Conservation (phyloP, 2,888 invertebrate genomes). For the Odiellus spinosus region DNA sequence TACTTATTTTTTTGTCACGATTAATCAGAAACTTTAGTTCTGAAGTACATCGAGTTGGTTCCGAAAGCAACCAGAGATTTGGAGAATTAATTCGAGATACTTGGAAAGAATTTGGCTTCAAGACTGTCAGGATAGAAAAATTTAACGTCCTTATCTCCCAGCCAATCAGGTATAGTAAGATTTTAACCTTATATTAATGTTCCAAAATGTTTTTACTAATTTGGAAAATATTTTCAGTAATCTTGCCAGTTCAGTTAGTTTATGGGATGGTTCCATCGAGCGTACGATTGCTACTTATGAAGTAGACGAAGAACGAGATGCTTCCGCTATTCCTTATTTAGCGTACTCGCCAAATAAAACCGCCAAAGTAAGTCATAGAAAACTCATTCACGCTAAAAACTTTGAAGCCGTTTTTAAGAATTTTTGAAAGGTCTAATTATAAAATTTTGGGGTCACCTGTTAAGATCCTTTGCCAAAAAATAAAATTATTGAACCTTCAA, state of each 20-base stretch:
- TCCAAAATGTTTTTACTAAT: too few relatives aligned
- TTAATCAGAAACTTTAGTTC: not conserved
- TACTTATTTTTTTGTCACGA: too few relatives aligned
- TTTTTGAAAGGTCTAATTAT: too few relatives aligned
- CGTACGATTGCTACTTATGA: not conserved
- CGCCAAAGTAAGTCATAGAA: not conserved
- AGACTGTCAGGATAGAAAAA: slow-evolving; percentile 1
- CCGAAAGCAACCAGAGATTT: not conserved
- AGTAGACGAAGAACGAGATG: not conserved
- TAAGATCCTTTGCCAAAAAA: too few relatives aligned
- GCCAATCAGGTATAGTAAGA: too few relatives aligned
- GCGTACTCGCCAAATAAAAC: slow-evolving; percentile 3
- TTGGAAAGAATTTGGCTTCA: slow-evolving; percentile 1
- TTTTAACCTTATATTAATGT: too few relatives aligned
- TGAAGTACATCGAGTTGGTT: slow-evolving; percentile 1
- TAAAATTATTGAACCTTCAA: too few relatives aligned
- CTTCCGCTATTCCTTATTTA: not conserved
- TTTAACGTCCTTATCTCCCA: slow-evolving; percentile 1
- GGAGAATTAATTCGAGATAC: not conserved
- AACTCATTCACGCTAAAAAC: not conserved
- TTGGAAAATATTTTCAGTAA: not conserved
- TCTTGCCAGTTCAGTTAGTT: not conserved
- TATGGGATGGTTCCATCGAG: not conserved
- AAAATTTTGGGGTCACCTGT: too few relatives aligned
- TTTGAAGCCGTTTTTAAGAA: too few relatives aligned